phyloP scores from a whole-genome alignment of 2,113 vertebrate genomes.

The Pterocles gutturalis region DNA sequence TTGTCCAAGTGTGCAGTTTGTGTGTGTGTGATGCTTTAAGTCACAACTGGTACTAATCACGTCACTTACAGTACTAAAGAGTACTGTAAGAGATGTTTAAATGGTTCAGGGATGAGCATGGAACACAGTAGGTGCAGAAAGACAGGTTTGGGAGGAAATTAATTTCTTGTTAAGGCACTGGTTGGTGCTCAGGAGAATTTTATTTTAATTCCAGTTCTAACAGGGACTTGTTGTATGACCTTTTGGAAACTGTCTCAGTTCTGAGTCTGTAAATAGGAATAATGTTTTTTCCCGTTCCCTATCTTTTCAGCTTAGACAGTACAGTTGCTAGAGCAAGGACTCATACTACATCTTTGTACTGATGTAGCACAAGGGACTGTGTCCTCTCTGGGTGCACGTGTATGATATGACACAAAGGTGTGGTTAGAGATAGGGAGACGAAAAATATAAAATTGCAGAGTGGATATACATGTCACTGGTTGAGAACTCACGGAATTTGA shows the following conservation, averaged over 20 bases:
- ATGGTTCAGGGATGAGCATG: not conserved
- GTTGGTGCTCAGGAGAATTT: not conserved
- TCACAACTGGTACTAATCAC: not conserved
- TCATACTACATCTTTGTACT: not conserved
- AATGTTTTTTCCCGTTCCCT: not conserved
- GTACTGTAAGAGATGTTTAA: not conserved
- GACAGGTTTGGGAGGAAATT: not conserved
- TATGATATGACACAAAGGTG: not conserved
- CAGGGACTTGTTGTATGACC: not conserved
- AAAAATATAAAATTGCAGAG: not conserved
- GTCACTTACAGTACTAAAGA: not conserved
- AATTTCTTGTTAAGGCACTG: not conserved
- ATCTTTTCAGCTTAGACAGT: not conserved
- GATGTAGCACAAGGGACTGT: not conserved
- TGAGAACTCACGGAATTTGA: not conserved
- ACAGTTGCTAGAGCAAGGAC: not conserved
- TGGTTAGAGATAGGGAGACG: not conserved
- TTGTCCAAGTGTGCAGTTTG: not conserved
- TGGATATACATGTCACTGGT: not conserved
- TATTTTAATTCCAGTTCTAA: not conserved
- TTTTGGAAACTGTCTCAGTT: not conserved
- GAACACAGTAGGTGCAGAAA: not conserved
- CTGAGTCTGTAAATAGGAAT: not conserved
- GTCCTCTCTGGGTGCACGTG: not conserved
- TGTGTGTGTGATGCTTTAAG: not conserved